These are phyloP conservation scores for Drosophila tsacasi DNA, from an alignment of 1,140 invertebrate species.

Conservation along the genomic window DNA sequence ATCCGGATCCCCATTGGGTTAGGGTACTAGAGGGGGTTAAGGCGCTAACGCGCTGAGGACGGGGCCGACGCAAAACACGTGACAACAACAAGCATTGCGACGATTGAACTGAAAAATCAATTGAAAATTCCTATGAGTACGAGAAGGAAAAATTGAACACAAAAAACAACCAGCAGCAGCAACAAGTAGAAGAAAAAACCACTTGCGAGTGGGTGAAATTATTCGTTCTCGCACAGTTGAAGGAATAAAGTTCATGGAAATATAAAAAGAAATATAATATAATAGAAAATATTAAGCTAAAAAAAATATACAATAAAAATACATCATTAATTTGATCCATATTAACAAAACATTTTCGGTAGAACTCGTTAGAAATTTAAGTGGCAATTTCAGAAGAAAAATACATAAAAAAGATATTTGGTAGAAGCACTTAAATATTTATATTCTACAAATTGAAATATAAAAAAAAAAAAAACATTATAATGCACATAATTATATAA, in stretches of 20 bases:
- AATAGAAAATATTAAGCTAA: background rate
- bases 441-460: no score
- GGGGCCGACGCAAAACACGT: conserved; percentile 43
- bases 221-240: conserved; percentile 9
- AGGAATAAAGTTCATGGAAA: background rate
- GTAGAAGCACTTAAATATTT: background rate
- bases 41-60: background rate
- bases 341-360: background rate
- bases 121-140: conserved; percentile 64
- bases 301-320: background rate
- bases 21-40: background rate
- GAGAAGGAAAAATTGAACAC: conserved; percentile 30
- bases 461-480: no score
- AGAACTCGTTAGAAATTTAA: background rate
- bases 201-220: conserved; percentile 33
- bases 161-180: conserved; percentile 15
- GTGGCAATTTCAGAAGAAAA: background rate
- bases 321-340: no score
- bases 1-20: background rate
- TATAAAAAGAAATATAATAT: background rate
- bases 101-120: conserved; percentile 64
- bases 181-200: conserved; percentile 36
- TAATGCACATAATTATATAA: background rate
- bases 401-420: no score
- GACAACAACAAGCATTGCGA: conserved; percentile 42